Conservation (phyloP, 2,888 invertebrate genomes). For the Sminthurides aquaticus region DNA sequence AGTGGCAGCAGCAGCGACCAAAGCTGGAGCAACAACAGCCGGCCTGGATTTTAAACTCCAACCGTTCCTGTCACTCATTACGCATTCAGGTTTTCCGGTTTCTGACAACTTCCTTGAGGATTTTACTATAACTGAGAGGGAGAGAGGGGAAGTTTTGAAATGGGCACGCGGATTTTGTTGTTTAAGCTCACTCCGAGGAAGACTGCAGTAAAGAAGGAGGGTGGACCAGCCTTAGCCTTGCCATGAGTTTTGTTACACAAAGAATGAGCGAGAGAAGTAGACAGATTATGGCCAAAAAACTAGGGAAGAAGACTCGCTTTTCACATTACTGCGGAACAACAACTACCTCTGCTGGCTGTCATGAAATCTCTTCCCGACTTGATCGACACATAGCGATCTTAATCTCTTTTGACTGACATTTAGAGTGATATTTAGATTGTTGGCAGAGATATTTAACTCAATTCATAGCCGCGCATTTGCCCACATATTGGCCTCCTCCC, state of each 20-base stretch:
- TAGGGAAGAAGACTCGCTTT: too few relatives aligned
- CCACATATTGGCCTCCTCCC: neutral
- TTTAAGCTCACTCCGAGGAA: too few relatives aligned
- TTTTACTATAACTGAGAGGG: too few relatives aligned
- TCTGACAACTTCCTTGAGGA: neutral
- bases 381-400: slow-evolving; percentile 1
- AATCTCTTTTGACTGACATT: slow-evolving; percentile 21
- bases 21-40: neutral
- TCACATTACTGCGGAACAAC: too few relatives aligned
- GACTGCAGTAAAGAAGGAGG: too few relatives aligned
- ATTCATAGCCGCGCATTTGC: neutral
- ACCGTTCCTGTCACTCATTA: neutral
- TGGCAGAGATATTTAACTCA: neutral
- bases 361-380: too few relatives aligned
- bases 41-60: neutral
- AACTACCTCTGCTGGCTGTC: too few relatives aligned
- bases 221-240: too few relatives aligned
- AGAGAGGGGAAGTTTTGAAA: neutral
- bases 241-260: too few relatives aligned
- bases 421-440: slow-evolving; percentile 21
- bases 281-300: too few relatives aligned
- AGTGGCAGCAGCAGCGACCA: neutral
- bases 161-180: neutral
- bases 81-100: neutral
- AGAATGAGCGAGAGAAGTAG: too few relatives aligned